Evolutionary conservation across 1,140 invertebrate species (phyloP).

Genomic region (Thaumetopoea pityocampa): DNA sequence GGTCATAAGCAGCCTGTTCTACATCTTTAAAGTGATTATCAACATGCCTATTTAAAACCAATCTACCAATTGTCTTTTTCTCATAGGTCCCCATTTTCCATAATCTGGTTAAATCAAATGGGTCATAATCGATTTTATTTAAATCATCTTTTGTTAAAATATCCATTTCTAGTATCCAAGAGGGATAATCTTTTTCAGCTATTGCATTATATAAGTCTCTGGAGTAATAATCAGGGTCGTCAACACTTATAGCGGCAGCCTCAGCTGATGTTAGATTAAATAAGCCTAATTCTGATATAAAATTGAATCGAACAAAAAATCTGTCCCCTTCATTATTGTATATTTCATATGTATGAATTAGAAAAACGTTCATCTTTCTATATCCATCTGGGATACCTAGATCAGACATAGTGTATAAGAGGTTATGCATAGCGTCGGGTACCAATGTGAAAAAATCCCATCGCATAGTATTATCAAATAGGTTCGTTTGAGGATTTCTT

Average conservation of each 20-base stretch:
- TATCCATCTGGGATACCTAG: slow-evolving; percentile 91
- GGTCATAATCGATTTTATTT: slow-evolving; percentile 73
- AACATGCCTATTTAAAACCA: slow-evolving; percentile 87
- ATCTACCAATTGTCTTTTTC: slow-evolving; percentile 87
- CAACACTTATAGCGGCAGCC: slow-evolving; percentile 23
- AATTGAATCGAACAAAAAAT: slow-evolving; percentile 85
- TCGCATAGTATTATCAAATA: slow-evolving; percentile 86
- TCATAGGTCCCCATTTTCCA: slow-evolving; percentile 91
- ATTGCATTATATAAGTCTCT: slow-evolving; percentile 50
- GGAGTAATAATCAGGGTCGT: slow-evolving; percentile 38
- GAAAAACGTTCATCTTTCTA: slow-evolving; percentile 80
- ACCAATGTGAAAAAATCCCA: slow-evolving; percentile 91
- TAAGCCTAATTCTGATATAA: slow-evolving; percentile 82
- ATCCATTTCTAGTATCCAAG: slow-evolving; percentile 81
- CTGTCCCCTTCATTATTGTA: slow-evolving; percentile 78
- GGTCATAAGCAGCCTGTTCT: slow-evolving; percentile 90
- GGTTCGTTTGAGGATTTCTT: slow-evolving; percentile 81
- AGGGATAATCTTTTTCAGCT: slow-evolving; percentile 77
- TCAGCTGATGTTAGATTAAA: slow-evolving; percentile 72
- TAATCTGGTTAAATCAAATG: slow-evolving; percentile 82
- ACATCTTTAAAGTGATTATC: slow-evolving; percentile 89
- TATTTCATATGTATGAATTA: slow-evolving; percentile 83
- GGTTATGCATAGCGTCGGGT: slow-evolving; percentile 87
- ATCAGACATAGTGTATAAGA: slow-evolving; percentile 85
- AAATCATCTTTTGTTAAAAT: slow-evolving; percentile 74